These are phyloP conservation scores for Mus minutoides DNA, from an alignment of 2,797 vertebrate species.

Conservation along the genomic window DNA sequence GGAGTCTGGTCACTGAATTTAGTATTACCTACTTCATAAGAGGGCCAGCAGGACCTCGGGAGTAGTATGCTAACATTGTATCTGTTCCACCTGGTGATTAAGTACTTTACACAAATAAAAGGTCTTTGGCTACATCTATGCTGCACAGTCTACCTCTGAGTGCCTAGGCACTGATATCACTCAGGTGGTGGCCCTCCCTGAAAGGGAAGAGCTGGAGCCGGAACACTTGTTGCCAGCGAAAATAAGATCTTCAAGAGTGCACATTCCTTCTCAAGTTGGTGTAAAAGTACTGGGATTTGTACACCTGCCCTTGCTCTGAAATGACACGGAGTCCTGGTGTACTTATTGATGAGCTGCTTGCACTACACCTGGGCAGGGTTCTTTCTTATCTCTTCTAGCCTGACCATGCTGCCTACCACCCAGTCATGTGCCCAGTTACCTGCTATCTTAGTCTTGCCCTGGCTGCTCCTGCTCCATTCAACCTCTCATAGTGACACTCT, in stretches of 20 bases:
- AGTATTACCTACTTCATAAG: neutral
- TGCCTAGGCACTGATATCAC: rapidly evolving
- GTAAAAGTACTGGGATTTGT: neutral
- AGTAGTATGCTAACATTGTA: neutral
- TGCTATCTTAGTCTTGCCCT: neutral
- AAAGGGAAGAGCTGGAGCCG: neutral
- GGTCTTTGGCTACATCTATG: neutral
- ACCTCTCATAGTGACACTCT: neutral
- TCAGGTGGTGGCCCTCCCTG: rapidly evolving
- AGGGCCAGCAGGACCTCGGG: neutral
- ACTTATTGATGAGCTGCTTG: neutral
- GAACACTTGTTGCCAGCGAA: too few relatives aligned
- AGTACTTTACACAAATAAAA: constrained; percentile 64
- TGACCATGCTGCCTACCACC: neutral
- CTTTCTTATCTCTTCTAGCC: neutral
- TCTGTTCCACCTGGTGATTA: constrained; percentile 33
- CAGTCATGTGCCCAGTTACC: neutral
- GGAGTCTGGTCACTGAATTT: neutral
- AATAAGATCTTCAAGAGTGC: neutral
- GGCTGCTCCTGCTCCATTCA: neutral
- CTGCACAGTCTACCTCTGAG: neutral
- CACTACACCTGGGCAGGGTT: neutral
- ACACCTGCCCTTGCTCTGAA: neutral
- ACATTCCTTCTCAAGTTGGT: neutral
- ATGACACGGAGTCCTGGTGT: neutral